phyloP scores from a whole-genome alignment of 2,113 vertebrate genomes.

The Pseudorectes ferrugineus region DNA sequence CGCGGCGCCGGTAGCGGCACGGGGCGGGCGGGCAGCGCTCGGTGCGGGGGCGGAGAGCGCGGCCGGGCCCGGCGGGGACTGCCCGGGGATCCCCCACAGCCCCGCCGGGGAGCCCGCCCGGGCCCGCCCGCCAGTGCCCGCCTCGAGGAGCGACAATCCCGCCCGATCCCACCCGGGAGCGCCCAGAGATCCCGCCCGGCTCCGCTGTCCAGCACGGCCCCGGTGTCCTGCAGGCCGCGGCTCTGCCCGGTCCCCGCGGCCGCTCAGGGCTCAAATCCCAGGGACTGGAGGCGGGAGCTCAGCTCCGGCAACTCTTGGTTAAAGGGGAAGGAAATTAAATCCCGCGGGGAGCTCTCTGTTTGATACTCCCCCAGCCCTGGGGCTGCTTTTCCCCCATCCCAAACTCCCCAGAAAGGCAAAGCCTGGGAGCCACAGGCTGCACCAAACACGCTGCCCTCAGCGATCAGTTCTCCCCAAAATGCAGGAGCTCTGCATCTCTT shows the following conservation, averaged over 20 bases:
- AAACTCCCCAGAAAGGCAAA: accelerated
- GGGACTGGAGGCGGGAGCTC: accelerated
- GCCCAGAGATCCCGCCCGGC: accelerated
- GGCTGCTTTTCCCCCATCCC: neutral
- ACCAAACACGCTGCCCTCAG: accelerated
- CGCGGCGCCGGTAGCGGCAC: too few relatives aligned
- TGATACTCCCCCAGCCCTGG: accelerated
- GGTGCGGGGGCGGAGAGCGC: neutral
- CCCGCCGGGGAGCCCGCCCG: neutral
- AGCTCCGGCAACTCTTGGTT: accelerated
- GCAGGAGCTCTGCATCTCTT: accelerated
- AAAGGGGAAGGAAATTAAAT: accelerated
- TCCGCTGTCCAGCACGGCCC: neutral
- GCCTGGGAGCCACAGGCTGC: accelerated
- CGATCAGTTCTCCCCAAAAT: accelerated
- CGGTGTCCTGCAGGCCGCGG: neutral
- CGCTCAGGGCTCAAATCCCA: accelerated
- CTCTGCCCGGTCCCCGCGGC: neutral
- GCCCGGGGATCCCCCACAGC: neutral
- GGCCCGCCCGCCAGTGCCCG: too few relatives aligned
- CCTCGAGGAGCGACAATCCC: neutral
- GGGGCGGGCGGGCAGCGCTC: too few relatives aligned
- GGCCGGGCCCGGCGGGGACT: neutral
- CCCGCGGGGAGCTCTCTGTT: accelerated
- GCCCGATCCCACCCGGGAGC: neutral